These are phyloP conservation scores for Podargus strigoides DNA, from an alignment of 2,797 vertebrate genomes.

Conservation along the genomic window DNA sequence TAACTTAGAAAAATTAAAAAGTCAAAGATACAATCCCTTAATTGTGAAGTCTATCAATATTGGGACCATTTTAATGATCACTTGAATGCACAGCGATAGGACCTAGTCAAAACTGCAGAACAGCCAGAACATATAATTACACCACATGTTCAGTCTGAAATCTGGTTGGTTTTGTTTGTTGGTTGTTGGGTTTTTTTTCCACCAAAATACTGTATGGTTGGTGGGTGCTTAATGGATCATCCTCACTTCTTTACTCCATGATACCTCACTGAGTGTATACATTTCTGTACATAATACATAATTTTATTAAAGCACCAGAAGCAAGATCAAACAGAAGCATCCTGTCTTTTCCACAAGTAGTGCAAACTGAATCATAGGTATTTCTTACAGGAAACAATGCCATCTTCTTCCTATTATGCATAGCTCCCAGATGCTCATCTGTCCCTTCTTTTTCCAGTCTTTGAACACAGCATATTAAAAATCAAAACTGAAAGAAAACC, in stretches of 20 bases:
- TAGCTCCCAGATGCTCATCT: not conserved
- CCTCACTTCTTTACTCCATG: not conserved
- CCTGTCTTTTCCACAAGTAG: not conserved
- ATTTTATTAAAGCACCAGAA: not conserved
- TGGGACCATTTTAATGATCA: not conserved
- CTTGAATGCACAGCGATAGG: not conserved
- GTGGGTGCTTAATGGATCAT: not conserved
- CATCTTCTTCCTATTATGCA: not conserved
- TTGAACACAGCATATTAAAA: not conserved
- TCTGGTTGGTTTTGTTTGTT: too few relatives aligned
- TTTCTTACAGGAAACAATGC: not conserved
- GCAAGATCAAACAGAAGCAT: not conserved
- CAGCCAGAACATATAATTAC: not conserved
- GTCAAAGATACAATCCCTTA: not conserved
- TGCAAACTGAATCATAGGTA: not conserved
- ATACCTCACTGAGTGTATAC: not conserved
- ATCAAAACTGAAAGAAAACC: not conserved
- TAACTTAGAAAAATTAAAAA: not conserved
- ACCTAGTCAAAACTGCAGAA: not conserved
- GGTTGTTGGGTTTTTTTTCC: not conserved
- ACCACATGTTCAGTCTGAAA: not conserved
- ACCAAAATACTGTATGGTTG: not conserved
- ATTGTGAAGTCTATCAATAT: not conserved
- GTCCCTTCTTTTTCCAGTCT: not conserved
- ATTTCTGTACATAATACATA: not conserved